Base-by-base conservation (phyloP, 1,140 invertebrate species). In the Papilio aristodemus region DNA sequence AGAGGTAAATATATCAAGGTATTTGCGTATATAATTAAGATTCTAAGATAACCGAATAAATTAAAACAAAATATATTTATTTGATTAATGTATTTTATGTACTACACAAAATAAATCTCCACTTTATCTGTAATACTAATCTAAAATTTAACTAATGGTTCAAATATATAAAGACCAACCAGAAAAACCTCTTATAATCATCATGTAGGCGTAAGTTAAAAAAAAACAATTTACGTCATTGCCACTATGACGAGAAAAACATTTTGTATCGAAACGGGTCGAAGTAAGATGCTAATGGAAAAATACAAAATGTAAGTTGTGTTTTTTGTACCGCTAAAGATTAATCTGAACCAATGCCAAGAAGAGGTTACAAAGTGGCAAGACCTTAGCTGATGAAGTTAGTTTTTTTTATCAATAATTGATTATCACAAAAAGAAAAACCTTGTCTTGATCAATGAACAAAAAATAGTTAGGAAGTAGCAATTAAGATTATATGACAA, bases 261-360 rank as follows among this genome's bases (percentile, higher is more conserved):
- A 62, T 39, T 11, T 62, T 6, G 27, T 62, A 62, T 62, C 14
- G 36, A 38, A 62, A 62, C 27, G 32, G 59, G n/a, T 62, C 36
- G 14, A 19, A 62, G 32, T 37, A 62, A 32, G 36, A 27, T 17
- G 58, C 0, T 8, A 6, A 60, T 60, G 58, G 58, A 60, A 60
- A 60, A 60, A 36, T 10, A 37, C 27, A 10, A 27, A 11, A 8
- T 37, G 7, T 14, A 4, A 14, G 36, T 38, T 8, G 46, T 22
- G 46, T 36, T 36, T 60, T 58, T 25, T 60, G 0, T 17, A 6
- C 6, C 1, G 2, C n/a, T 6, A 17, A 60, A 60, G 14, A 60
- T 37, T 60, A 60, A 60, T 50, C 22, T 17, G 22, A 50, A 22
- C 8, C 1, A 22, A 50, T 50, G 7, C 6, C 6, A 32, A 32